These are phyloP conservation scores for Melitaea cinxia DNA, from an alignment of 1,140 invertebrate genomes.

Conservation along the genomic window DNA sequence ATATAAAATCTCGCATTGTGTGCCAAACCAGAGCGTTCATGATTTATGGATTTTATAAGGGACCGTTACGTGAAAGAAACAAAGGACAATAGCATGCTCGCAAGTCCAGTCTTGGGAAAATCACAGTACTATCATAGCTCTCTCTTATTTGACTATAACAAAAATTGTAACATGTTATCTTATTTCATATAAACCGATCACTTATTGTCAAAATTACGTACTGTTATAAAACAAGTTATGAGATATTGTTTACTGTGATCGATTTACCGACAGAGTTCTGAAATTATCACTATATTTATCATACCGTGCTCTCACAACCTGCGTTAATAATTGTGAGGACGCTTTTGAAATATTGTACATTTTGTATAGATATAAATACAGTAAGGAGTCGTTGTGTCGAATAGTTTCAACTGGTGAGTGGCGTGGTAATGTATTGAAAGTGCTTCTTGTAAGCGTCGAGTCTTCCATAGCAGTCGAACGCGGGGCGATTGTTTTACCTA, in stretches of 20 bases:
- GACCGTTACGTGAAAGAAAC: slow-evolving; percentile 38
- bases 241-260: slow-evolving; percentile 26
- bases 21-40: slow-evolving; percentile 65
- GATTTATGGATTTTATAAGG: slow-evolving; percentile 40
- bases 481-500: slow-evolving; percentile 69
- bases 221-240: background rate
- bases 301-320: slow-evolving; percentile 40
- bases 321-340: slow-evolving; percentile 59
- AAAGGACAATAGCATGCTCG: slow-evolving; percentile 50
- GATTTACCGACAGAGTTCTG: slow-evolving; percentile 14
- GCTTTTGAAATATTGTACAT: slow-evolving; percentile 78
- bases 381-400: slow-evolving; percentile 67
- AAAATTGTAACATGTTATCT: background rate
- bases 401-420: slow-evolving; percentile 66
- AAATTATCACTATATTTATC: slow-evolving; percentile 9
- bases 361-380: slow-evolving; percentile 75
- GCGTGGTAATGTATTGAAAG: slow-evolving; percentile 73
- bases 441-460: slow-evolving; percentile 79
- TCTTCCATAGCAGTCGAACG: slow-evolving; percentile 80
- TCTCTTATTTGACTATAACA: background rate
- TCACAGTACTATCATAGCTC: slow-evolving; percentile 24
- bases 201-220: background rate
- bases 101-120: slow-evolving; percentile 18
- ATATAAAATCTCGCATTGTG: slow-evolving; percentile 55
- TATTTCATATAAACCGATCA: background rate